Conservation (phyloP, 2,888 invertebrate species). For the Heliconius hortense region DNA sequence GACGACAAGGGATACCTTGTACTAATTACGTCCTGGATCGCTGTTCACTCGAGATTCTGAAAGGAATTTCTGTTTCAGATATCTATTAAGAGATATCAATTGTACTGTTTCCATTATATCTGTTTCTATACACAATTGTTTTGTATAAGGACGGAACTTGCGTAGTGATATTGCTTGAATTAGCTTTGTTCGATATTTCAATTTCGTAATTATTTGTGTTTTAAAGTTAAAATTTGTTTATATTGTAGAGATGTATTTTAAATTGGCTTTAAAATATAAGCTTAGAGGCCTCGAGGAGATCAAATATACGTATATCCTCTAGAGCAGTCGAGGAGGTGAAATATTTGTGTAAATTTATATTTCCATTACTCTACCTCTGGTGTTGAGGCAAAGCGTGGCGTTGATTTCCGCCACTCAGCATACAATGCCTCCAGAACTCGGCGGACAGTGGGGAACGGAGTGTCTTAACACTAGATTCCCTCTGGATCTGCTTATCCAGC, state of each 20-base stretch:
- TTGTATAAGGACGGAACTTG: slow-evolving; percentile 1
- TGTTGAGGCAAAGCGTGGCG: too few species aligned
- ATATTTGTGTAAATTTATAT: too few species aligned
- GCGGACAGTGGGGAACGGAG: too few species aligned
- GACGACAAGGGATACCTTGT: slow-evolving; percentile 50
- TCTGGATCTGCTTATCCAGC: too few species aligned
- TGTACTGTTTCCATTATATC: slow-evolving; percentile 18
- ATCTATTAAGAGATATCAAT: slow-evolving; percentile 11
- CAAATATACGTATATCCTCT: too few species aligned
- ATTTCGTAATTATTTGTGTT: not conserved
- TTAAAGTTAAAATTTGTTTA: not conserved
- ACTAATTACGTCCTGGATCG: slow-evolving; percentile 47
- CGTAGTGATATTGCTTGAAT: slow-evolving; percentile 11
- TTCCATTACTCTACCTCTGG: too few species aligned
- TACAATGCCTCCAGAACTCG: too few species aligned
- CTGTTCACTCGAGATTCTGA: slow-evolving; percentile 24
- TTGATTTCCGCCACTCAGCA: too few species aligned
- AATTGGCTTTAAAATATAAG: too few species aligned
- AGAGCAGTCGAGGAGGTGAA: too few species aligned
- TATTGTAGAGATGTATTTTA: not conserved
- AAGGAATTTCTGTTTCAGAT: slow-evolving; percentile 29
- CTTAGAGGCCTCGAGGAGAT: too few species aligned
- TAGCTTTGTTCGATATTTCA: not conserved
- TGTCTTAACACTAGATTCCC: too few species aligned
- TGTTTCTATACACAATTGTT: slow-evolving; percentile 5